phyloP scores from a whole-genome alignment of 2,113 vertebrate genomes.

The Archocentrus centrarchus region DNA sequence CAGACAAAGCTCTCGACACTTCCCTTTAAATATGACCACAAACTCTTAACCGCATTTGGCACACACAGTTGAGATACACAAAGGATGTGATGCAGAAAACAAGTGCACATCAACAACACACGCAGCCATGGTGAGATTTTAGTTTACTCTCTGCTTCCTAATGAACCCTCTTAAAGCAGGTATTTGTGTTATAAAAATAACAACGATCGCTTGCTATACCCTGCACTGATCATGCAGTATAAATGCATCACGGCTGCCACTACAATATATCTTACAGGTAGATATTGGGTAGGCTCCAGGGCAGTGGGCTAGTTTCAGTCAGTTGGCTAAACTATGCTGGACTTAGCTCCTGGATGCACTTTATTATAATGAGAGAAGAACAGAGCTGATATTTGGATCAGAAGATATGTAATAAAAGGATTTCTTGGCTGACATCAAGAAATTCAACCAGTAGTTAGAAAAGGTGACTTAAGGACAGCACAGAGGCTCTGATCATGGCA shows the following conservation, averaged over 20 bases:
- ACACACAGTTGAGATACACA: constrained; percentile 6
- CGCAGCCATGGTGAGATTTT: not conserved
- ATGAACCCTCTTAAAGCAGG: not conserved
- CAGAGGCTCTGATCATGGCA: not conserved
- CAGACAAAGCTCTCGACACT: constrained; percentile 25
- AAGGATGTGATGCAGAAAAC: not conserved
- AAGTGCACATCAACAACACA: not conserved
- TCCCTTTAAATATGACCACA: constrained; percentile 35
- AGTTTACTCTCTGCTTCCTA: not conserved
- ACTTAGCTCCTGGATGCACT: not conserved
- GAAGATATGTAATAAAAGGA: no score
- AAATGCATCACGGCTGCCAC: not conserved
- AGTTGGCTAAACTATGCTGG: not conserved
- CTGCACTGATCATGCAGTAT: not conserved
- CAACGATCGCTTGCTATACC: not conserved
- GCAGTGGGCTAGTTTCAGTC: no score
- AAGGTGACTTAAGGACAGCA: not conserved
- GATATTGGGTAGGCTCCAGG: not conserved
- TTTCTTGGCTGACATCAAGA: not conserved
- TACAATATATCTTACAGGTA: not conserved
- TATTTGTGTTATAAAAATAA: not conserved
- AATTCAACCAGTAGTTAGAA: not conserved
- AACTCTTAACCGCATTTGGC: not conserved
- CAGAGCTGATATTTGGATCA: no score
- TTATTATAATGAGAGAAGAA: not conserved